Percentiles rank a stretch among this genome's conserved stretches.
These are phyloP conservation scores for Epistrophe grossulariae DNA, from an alignment of 2,888 invertebrate species.

Conservation along the genomic window DNA sequence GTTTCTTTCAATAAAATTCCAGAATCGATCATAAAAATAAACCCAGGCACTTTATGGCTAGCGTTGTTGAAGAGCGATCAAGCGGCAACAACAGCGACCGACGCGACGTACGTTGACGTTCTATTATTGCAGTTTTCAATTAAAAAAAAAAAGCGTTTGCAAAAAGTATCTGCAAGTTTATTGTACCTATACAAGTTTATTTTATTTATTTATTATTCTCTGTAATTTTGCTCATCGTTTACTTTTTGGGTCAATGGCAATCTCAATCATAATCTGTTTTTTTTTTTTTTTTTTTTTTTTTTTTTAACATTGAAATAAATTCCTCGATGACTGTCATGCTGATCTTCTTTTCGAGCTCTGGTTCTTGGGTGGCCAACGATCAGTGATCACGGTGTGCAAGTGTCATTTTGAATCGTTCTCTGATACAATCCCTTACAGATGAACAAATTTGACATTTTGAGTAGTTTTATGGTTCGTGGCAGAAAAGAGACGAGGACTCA, in stretches of 20 bases:
- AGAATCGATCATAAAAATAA: conserved; percentile 63
- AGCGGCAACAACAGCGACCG: conserved; percentile 1
- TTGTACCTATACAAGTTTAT: neutral
- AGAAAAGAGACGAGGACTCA: conserved; percentile 25
- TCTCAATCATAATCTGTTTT: conserved; percentile 31
- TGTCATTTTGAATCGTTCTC: conserved; percentile 48
- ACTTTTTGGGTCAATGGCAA: conserved; percentile 72
- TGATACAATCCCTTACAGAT: conserved; percentile 4
- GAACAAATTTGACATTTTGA: conserved; percentile 28
- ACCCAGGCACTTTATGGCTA: conserved; percentile 12
- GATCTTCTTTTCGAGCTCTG: conserved; percentile 19
- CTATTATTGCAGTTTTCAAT: conserved; percentile 37
- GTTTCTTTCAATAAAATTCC: conserved; percentile 67
- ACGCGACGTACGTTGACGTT: conserved; percentile 12
- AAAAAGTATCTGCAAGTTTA: conserved; percentile 14
- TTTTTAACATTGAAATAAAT: conserved; percentile 35
- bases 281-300: conserved; percentile 39
- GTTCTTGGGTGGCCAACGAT: conserved; percentile 55
- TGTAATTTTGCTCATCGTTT: conserved; percentile 38
- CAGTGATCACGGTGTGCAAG: conserved; percentile 52
- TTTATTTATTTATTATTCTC: neutral
- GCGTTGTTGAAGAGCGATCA: conserved; percentile 12
- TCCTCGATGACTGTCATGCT: conserved; percentile 27
- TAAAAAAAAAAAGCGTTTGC: neutral
- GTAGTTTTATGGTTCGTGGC: neutral